Evolutionary conservation across 1,140 invertebrate genomes (phyloP).

Genomic region (Heliconius hermathena): DNA sequence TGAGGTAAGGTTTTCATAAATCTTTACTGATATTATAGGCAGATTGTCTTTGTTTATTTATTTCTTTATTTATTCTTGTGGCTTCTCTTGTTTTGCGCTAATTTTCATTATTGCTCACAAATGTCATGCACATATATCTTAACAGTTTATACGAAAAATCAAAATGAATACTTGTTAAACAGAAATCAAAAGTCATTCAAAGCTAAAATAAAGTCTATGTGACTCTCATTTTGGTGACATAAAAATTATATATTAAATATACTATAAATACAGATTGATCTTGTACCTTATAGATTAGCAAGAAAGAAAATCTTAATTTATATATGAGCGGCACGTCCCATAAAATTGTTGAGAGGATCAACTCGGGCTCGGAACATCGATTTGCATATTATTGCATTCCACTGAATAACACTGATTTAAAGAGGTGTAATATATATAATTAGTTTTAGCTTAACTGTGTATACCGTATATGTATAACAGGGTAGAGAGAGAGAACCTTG

Average conservation of each 20-base stretch:
- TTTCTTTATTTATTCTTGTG: background rate
- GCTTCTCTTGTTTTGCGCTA: background rate
- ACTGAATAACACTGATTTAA: slow-evolving; percentile 39
- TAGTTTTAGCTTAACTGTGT: too few species aligned
- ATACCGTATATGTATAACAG: slow-evolving; percentile 41
- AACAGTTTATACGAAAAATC: too few species aligned
- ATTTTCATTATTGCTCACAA: background rate
- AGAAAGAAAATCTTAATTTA: slow-evolving; percentile 28
- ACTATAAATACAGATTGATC: background rate
- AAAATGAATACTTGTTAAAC: too few species aligned
- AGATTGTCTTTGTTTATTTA: background rate
- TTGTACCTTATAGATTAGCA: background rate
- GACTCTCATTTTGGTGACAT: background rate
- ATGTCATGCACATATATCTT: too few species aligned
- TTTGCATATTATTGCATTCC: slow-evolving; percentile 56
- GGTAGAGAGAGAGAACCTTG: too few species aligned
- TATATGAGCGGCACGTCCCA: slow-evolving; percentile 42
- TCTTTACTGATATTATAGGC: background rate
- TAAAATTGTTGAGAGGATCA: slow-evolving; percentile 39
- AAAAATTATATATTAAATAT: background rate
- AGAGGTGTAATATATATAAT: too few species aligned
- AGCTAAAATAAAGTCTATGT: background rate
- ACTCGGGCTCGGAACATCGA: slow-evolving; percentile 34
- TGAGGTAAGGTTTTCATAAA: background rate
- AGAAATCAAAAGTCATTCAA: background rate